These are phyloP conservation scores for Lacerta bilineata DNA, from an alignment of 2,797 vertebrate genomes.

Conservation along the genomic window DNA sequence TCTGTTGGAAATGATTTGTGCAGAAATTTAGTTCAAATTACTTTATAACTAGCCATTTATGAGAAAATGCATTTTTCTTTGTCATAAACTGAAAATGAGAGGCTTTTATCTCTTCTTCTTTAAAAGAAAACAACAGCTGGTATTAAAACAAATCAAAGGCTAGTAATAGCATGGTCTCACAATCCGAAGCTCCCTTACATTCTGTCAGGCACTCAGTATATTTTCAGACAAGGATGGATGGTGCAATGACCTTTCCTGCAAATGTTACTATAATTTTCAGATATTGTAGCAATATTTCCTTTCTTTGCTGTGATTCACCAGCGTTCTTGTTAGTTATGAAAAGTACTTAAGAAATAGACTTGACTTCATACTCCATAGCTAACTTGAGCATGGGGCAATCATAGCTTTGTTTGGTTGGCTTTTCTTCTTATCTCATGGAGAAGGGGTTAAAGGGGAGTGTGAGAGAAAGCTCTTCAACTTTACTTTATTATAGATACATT, in stretches of 20 bases:
- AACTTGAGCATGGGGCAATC: background rate
- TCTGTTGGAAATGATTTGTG: conserved; percentile 75
- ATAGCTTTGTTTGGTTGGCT: background rate
- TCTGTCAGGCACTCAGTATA: conserved; percentile 17
- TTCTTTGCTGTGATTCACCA: conserved; percentile 1
- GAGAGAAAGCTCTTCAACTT: background rate
- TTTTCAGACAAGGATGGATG: conserved; percentile 37
- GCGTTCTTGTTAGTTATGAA: conserved; percentile 11
- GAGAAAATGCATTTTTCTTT: conserved; percentile 71
- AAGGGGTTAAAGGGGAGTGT: background rate
- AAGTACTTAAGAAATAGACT: background rate
- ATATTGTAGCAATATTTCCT: background rate
- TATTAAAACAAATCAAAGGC: conserved; percentile 73
- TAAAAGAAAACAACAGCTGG: conserved; percentile 53
- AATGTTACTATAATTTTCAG: background rate
- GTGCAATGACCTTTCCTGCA: conserved; percentile 10
- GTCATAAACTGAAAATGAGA: conserved; percentile 69
- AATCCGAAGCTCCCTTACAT: conserved; percentile 34
- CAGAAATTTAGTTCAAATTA: conserved; percentile 80
- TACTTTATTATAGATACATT: background rate
- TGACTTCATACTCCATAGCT: conserved; percentile 10
- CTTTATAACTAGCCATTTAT: conserved; percentile 71
- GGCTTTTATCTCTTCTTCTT: conserved; percentile 61
- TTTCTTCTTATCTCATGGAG: background rate
- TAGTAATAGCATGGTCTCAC: conserved; percentile 64